These are phyloP conservation scores for Euschistus heros DNA, from an alignment of 1,140 invertebrate genomes.

Conservation along the genomic window DNA sequence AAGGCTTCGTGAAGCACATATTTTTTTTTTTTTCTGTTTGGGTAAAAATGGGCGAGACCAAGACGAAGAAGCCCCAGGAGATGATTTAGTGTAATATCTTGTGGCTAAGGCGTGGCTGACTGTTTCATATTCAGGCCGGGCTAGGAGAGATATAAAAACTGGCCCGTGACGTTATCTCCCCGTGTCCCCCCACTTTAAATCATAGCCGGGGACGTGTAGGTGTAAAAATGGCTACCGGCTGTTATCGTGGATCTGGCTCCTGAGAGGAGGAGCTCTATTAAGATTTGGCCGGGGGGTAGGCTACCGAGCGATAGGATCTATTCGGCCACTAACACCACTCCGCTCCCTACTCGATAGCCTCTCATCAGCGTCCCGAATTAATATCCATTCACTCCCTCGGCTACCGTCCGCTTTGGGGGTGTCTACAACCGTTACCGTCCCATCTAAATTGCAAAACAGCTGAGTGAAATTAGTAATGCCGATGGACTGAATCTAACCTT, in stretches of 20 bases:
- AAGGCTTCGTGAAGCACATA: too few species aligned
- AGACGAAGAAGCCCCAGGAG: too few species aligned
- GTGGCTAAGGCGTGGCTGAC: not conserved
- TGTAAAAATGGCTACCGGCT: conserved; percentile 8
- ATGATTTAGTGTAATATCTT: too few species aligned
- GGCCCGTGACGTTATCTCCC: not conserved
- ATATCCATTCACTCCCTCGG: not conserved
- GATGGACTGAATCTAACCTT: too few species aligned
- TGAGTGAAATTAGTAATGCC: too few species aligned
- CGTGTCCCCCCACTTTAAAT: not conserved
- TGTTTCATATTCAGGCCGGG: conserved; percentile 6
- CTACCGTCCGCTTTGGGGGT: not conserved
- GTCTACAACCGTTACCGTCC: too few species aligned
- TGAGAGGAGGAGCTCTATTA: not conserved
- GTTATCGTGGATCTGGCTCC: not conserved
- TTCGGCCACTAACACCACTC: not conserved
- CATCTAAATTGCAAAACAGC: too few species aligned
- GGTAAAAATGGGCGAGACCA: too few species aligned
- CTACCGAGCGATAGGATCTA: not conserved
- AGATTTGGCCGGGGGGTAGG: not conserved
- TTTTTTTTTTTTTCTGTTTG: too few species aligned
- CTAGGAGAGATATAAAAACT: not conserved
- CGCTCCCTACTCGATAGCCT: not conserved
- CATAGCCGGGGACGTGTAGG: conserved; percentile 9
- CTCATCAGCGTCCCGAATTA: conserved; percentile 6